Conservation (phyloP, 92 coral and sea anemone genomes). For the Phenganax marumi region DNA sequence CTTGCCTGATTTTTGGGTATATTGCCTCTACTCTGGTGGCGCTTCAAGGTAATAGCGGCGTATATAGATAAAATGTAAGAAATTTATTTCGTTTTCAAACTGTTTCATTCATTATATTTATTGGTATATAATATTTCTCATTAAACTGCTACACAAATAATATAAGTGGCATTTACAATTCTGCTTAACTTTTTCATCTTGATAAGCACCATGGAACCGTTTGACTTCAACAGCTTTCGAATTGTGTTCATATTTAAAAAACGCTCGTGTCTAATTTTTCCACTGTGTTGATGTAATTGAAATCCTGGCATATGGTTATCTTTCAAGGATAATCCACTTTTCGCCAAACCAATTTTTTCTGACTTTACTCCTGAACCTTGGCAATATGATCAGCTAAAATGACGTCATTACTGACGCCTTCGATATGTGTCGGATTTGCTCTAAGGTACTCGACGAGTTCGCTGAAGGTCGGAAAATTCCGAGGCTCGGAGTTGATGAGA, state of each 20-base stretch:
- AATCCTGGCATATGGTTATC: too few species aligned
- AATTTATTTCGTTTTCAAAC: not conserved
- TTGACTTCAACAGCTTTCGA: too few species aligned
- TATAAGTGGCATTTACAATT: too few species aligned
- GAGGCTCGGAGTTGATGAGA: slow-evolving; percentile 59
- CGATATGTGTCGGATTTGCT: slow-evolving; percentile 66
- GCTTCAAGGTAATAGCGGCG: not conserved
- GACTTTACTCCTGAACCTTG: not conserved
- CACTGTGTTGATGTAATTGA: too few species aligned
- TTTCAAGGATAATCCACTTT: not conserved
- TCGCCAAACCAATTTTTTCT: not conserved
- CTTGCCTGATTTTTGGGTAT: not conserved
- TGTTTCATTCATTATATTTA: not conserved
- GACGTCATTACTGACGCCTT: slow-evolving; percentile 17
- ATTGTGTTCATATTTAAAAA: too few species aligned
- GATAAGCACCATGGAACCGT: too few species aligned
- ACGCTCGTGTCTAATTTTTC: too few species aligned
- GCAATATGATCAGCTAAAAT: not conserved
- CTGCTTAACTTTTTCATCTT: too few species aligned
- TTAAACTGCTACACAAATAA: not conserved
- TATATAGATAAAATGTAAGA: too few species aligned
- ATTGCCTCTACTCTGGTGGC: not conserved
- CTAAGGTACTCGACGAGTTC: slow-evolving; percentile 76
- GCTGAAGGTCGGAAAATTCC: slow-evolving; percentile 61
- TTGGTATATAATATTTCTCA: not conserved